Percentiles rank a stretch among this genome's conserved stretches.
Evolutionary conservation across 2,888 invertebrate genomes (phyloP).

Genomic region (Megalurothrips usitatus): DNA sequence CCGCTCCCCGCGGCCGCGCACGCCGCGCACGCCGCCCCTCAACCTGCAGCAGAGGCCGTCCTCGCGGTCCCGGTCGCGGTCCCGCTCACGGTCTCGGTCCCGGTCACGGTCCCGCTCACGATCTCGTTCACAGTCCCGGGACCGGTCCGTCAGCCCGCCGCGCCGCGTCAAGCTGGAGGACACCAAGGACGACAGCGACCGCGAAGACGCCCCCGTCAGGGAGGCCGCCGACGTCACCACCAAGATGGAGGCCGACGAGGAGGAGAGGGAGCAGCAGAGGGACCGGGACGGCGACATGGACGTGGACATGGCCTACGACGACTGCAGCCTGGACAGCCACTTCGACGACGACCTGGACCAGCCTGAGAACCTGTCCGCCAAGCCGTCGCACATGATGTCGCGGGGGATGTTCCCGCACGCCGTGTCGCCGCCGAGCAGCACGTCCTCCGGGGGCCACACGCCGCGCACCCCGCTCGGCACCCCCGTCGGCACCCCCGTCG

Average conservation of each 20-base stretch:
- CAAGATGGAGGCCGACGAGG: slow-evolving; percentile 62
- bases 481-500: slow-evolving; percentile 38
- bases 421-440: slow-evolving; percentile 61
- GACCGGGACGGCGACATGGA: slow-evolving; percentile 58
- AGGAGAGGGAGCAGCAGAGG: slow-evolving; percentile 46
- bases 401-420: slow-evolving; percentile 50
- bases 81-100: slow-evolving; percentile 35
- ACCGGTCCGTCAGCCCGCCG: slow-evolving; percentile 41
- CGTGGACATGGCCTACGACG: slow-evolving; percentile 65
- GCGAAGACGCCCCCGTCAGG: slow-evolving; percentile 35
- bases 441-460: slow-evolving; percentile 57
- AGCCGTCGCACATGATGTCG: slow-evolving; percentile 42
- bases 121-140: slow-evolving; percentile 37
- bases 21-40: slow-evolving; percentile 34
- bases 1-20: slow-evolving; percentile 38
- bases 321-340: slow-evolving; percentile 68
- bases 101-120: neutral
- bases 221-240: slow-evolving; percentile 55
- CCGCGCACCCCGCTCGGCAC: slow-evolving; percentile 38
- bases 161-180: slow-evolving; percentile 30
- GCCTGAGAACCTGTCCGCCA: slow-evolving; percentile 72
- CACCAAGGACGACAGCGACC: slow-evolving; percentile 37
- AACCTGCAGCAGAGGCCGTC: slow-evolving; percentile 40
- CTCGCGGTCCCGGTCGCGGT: neutral
- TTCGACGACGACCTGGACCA: slow-evolving; percentile 70